A percentile compares a stretch with the other conserved stretches of the same genome.
Conservation (phyloP, 1,140 invertebrate genomes). For the Drosophila sproati region DNA sequence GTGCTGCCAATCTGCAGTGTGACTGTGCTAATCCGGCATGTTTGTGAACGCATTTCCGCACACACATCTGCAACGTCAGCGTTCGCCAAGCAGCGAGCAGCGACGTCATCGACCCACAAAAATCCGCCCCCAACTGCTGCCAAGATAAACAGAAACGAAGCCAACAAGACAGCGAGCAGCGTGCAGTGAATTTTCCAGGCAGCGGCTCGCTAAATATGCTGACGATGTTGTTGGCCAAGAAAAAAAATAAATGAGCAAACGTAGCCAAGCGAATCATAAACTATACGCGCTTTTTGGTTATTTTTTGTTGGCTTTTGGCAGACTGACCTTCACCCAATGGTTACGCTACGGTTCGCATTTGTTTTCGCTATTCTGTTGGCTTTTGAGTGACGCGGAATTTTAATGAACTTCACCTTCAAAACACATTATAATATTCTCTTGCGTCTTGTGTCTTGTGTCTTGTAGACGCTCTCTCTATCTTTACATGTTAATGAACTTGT, state of each 20-base stretch:
- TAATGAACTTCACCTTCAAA: conserved; percentile 76
- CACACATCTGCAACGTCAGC: conserved; percentile 44
- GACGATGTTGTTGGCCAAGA: conserved; percentile 23
- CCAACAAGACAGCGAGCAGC: neutral
- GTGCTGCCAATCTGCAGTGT: conserved; percentile 17
- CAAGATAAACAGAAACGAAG: conserved; percentile 61
- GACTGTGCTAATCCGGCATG: conserved; percentile 33
- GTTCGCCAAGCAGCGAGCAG: neutral
- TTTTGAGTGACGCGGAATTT: conserved; percentile 76
- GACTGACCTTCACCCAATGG: conserved; percentile 73
- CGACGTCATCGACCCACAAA: conserved; percentile 58
- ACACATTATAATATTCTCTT: conserved; percentile 42
- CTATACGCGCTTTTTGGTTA: conserved; percentile 10
- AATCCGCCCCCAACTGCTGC: conserved; percentile 59
- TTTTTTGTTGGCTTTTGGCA: conserved; percentile 8
- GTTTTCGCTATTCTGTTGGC: conserved; percentile 5
- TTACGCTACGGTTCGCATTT: conserved; percentile 30
- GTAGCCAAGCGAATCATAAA: neutral
- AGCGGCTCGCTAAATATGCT: conserved; percentile 45
- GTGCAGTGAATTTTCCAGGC: conserved; percentile 15
- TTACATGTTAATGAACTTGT: conserved; percentile 80
- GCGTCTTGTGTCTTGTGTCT: neutral
- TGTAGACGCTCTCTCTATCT: neutral
- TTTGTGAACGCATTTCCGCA: conserved; percentile 48
- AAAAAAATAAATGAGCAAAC: neutral